phyloP scores from a whole-genome alignment of 2,888 invertebrate genomes.

The Emesis russula region DNA sequence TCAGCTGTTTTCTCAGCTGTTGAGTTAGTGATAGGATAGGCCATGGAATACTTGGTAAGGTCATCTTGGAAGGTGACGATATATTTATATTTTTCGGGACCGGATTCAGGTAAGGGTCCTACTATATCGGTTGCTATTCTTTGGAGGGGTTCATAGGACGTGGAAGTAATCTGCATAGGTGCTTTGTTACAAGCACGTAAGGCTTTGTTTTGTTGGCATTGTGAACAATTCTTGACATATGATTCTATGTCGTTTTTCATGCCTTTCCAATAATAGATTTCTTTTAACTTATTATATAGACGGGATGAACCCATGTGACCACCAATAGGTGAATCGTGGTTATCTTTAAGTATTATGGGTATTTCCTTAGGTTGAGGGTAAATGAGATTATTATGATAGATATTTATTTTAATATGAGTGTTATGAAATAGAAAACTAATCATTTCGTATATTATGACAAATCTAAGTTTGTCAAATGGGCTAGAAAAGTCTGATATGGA shows the following conservation, averaged over 20 bases:
- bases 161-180: neutral
- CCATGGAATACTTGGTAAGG: too few relatives aligned
- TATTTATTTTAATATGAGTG: neutral
- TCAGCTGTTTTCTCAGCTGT: neutral
- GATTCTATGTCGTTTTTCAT: neutral
- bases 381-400: neutral
- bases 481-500: neutral
- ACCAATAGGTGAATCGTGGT: neutral
- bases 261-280: neutral
- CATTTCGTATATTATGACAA: neutral
- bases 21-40: too few relatives aligned
- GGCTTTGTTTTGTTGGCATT: neutral
- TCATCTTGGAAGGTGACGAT: too few relatives aligned
- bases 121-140: neutral
- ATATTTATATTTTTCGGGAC: too few relatives aligned
- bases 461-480: neutral
- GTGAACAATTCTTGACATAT: neutral
- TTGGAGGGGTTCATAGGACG: neutral
- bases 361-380: neutral
- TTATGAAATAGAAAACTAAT: neutral
- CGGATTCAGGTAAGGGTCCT: too few relatives aligned
- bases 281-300: neutral
- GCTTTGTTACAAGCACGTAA: neutral
- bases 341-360: neutral
- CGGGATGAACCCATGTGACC: constrained; percentile 1